Evolutionary conservation across 1,140 invertebrate genomes (phyloP).

Genomic region (Steinernema khuongi): DNA sequence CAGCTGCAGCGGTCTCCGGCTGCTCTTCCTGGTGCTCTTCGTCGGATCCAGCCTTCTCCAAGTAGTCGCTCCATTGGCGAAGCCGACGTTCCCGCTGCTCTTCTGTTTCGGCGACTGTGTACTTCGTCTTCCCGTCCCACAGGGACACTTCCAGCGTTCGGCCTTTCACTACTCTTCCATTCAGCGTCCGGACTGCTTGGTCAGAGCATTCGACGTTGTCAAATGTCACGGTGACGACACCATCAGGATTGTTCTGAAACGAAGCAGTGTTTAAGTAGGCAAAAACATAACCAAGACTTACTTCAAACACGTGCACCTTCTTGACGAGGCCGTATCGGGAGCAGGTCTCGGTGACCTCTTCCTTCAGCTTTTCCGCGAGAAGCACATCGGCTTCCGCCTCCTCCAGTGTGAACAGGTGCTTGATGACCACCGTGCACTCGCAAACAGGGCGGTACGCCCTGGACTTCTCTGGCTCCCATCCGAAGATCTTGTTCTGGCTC

Average conservation of each 20-base stretch:
- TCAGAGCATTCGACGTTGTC: slow-evolving; percentile 83
- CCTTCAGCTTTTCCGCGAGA: slow-evolving; percentile 66
- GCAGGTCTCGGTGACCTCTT: slow-evolving; percentile 82
- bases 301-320: slow-evolving; percentile 86
- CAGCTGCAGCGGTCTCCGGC: too few species aligned
- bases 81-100: slow-evolving; percentile 75
- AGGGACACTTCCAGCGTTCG: slow-evolving; percentile 75
- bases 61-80: slow-evolving; percentile 78
- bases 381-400: slow-evolving; percentile 70
- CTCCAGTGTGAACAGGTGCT: slow-evolving; percentile 83
- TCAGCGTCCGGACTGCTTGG: slow-evolving; percentile 76
- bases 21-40: slow-evolving; percentile 36
- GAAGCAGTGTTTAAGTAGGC: neutral
- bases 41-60: slow-evolving; percentile 32
- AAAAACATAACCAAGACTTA: slow-evolving; percentile 63
- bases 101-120: slow-evolving; percentile 82
- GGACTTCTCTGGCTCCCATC: slow-evolving; percentile 88
- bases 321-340: slow-evolving; percentile 83
- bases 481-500: slow-evolving; percentile 84
- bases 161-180: slow-evolving; percentile 85
- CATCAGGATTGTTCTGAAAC: slow-evolving; percentile 78
- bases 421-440: slow-evolving; percentile 84
- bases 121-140: slow-evolving; percentile 94
- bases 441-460: slow-evolving; percentile 75
- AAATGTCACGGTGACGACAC: slow-evolving; percentile 85